Percentiles rank a stretch among this genome's conserved stretches.
Conservation (phyloP, 2,888 invertebrate species). For the Watsonalla binaria region DNA sequence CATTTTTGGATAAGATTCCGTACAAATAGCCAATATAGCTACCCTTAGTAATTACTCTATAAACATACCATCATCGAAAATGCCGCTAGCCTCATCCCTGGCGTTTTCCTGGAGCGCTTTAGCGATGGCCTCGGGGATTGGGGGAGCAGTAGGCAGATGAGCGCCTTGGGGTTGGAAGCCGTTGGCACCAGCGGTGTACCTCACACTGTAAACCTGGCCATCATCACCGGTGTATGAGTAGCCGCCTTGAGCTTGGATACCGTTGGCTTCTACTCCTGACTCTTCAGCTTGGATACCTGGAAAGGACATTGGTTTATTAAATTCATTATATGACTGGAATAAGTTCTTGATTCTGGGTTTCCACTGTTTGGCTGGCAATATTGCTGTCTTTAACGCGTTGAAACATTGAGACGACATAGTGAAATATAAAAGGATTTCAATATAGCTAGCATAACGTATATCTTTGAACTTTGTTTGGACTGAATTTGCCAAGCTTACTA, state of each 20-base stretch:
- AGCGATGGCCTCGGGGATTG: conserved; percentile 77
- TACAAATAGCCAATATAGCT: not conserved
- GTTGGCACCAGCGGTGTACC: conserved; percentile 63
- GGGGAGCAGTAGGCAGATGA: conserved; percentile 79
- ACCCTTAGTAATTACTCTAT: not conserved
- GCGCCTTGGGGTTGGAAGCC: conserved; percentile 76
- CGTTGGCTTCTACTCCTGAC: conserved; percentile 57
- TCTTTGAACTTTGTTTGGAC: too few relatives aligned
- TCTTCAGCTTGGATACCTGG: conserved; percentile 68
- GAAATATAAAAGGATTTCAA: too few relatives aligned
- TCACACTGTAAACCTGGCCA: conserved; percentile 75
- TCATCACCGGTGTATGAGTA: conserved; percentile 81
- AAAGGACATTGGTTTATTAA: conserved; percentile 4
- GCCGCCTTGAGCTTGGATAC: conserved; percentile 74
- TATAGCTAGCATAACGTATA: too few relatives aligned
- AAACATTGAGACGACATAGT: too few relatives aligned
- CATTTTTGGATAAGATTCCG: too few relatives aligned
- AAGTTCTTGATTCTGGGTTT: too few relatives aligned
- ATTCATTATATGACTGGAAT: not conserved
- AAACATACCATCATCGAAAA: conserved; percentile 70
- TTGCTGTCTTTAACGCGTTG: too few relatives aligned
- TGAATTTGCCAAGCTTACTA: too few relatives aligned
- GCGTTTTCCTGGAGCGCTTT: conserved; percentile 71
- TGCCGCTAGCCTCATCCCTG: conserved; percentile 74
- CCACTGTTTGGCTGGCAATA: too few relatives aligned